A percentile compares a stretch with the other conserved stretches of the same genome.
These are phyloP conservation scores for Venustaconcha ellipsiformis DNA, from an alignment of 1,140 invertebrate genomes.

Conservation along the genomic window DNA sequence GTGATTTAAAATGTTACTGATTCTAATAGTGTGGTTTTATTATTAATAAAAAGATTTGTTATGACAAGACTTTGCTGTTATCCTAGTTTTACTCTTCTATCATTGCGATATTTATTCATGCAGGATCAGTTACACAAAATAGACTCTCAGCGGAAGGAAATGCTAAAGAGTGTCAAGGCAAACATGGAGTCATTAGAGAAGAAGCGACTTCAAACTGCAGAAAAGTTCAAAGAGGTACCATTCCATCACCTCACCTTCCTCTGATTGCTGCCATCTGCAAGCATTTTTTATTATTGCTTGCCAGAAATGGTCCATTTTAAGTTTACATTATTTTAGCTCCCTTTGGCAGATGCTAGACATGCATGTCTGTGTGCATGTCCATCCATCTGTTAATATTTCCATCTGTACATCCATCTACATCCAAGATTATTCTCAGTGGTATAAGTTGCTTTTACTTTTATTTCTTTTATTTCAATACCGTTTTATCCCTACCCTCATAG, in stretches of 20 bases:
- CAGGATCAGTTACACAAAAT: constrained; percentile 63
- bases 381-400: too few relatives aligned
- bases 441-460: too few relatives aligned
- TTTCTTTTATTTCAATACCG: too few relatives aligned
- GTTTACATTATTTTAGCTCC: too few relatives aligned
- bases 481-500: too few relatives aligned
- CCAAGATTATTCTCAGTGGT: too few relatives aligned
- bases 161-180: constrained; percentile 52
- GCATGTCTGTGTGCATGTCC: too few relatives aligned
- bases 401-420: too few relatives aligned
- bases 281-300: too few relatives aligned
- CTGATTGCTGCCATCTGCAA: too few relatives aligned
- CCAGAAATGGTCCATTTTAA: too few relatives aligned
- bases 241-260: background rate
- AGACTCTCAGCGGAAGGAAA: constrained; percentile 61
- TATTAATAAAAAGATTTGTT: background rate
- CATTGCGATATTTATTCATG: constrained; percentile 16
- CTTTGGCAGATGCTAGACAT: too few relatives aligned
- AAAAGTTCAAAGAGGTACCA: constrained; percentile 58
- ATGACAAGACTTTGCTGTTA: background rate
- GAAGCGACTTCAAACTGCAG: constrained; percentile 48
- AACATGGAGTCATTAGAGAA: constrained; percentile 56
- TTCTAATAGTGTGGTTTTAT: background rate
- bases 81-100: background rate
- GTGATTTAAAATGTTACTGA: background rate